Conservation (phyloP, 1,140 invertebrate genomes). For the Cherax quadricarinatus region DNA sequence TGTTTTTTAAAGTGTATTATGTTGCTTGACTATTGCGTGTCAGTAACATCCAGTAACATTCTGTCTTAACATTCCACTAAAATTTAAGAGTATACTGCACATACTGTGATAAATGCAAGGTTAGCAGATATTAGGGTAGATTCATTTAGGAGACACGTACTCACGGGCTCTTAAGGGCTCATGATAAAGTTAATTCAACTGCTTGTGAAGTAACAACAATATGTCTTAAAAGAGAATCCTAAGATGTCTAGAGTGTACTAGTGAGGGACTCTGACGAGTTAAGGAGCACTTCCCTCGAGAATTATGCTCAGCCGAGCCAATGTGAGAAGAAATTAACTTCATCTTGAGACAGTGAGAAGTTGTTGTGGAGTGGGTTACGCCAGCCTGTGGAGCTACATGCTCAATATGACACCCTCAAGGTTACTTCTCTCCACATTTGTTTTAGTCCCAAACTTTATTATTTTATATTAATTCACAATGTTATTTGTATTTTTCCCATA, state of each 20-base stretch:
- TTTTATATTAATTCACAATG: not conserved
- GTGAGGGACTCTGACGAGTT: not conserved
- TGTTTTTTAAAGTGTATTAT: too few relatives aligned
- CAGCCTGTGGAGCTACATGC: not conserved
- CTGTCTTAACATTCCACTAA: not conserved
- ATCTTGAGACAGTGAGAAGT: slow-evolving; percentile 9
- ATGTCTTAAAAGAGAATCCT: not conserved
- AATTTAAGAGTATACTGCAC: not conserved
- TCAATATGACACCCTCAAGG: slow-evolving; percentile 2
- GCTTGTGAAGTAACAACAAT: not conserved
- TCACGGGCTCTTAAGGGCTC: not conserved
- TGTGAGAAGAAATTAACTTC: slow-evolving; percentile 7
- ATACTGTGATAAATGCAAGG: not conserved
- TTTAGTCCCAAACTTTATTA: not conserved
- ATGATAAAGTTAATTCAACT: not conserved
- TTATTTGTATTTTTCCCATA: not conserved
- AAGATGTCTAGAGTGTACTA: not conserved
- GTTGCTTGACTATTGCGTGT: too few relatives aligned
- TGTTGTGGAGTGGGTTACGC: slow-evolving; percentile 1
- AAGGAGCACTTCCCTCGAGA: not conserved
- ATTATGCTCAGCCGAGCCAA: not conserved
- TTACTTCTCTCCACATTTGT: slow-evolving; percentile 2
- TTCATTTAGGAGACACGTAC: not conserved
- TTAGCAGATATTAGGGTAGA: not conserved
- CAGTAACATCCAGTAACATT: not conserved